phyloP scores from a whole-genome alignment of 2,113 vertebrate species.

The Ovis canadensis region DNA sequence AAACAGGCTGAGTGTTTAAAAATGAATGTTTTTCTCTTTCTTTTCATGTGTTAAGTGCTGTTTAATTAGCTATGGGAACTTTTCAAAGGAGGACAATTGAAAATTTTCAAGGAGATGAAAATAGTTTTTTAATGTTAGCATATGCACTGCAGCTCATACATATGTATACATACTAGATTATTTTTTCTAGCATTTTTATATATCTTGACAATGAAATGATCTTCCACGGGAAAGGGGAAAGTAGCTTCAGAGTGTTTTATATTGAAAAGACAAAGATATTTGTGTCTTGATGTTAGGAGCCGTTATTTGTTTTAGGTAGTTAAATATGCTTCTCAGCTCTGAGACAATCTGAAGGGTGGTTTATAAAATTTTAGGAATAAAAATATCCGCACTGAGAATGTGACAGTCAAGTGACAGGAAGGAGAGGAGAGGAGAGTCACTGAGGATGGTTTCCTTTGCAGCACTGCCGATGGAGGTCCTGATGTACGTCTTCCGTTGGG shows the following conservation, averaged over 20 bases:
- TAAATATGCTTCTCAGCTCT: not conserved
- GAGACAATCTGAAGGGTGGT: not conserved
- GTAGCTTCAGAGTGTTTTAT: not conserved
- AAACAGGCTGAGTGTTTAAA: not conserved
- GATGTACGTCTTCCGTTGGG: slow-evolving; percentile 99
- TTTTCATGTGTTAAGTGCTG: not conserved
- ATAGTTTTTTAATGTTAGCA: not conserved
- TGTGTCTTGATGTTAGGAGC: not conserved
- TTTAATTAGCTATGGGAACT: not conserved
- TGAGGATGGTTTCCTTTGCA: slow-evolving; percentile 68
- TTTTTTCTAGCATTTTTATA: not conserved
- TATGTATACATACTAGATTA: not conserved
- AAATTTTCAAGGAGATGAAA: not conserved
- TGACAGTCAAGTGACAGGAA: no score
- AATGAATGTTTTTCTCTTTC: not conserved
- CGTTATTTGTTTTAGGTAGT: not conserved
- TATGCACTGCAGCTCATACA: not conserved
- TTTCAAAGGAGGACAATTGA: not conserved
- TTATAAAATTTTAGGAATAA: not conserved
- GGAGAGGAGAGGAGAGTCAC: not conserved
- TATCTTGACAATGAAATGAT: not conserved
- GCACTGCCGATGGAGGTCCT: slow-evolving; percentile 94
- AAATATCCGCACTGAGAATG: not conserved
- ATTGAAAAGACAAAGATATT: not conserved
- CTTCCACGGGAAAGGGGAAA: not conserved